Conservation (phyloP, 2,888 invertebrate genomes). For the Lacanobia oleracea region DNA sequence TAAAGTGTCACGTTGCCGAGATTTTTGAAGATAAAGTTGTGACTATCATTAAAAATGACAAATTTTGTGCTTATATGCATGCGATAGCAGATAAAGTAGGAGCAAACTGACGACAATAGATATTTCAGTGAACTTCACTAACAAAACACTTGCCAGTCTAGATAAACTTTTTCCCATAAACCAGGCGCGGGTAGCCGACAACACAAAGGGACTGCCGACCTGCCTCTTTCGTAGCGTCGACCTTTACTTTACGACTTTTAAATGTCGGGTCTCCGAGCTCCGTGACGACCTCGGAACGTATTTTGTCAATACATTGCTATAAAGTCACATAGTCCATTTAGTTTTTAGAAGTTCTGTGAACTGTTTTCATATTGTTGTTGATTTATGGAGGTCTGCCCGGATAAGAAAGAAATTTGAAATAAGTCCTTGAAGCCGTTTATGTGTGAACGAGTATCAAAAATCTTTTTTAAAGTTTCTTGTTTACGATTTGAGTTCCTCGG, state of each 20-base stretch:
- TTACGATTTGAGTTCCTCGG: too few relatives aligned
- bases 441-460: neutral
- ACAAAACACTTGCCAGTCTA: slow-evolving; percentile 31
- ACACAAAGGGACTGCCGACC: slow-evolving; percentile 60
- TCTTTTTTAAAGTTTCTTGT: too few relatives aligned
- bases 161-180: slow-evolving; percentile 55
- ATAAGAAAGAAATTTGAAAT: neutral
- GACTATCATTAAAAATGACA: too few relatives aligned
- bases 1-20: too few relatives aligned
- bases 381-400: slow-evolving; percentile 8
- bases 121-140: slow-evolving; percentile 10
- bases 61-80: too few relatives aligned
- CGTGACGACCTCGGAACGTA: slow-evolving; percentile 62
- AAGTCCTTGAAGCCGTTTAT: neutral
- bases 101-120: slow-evolving; percentile 7
- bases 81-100: too few relatives aligned
- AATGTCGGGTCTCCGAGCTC: slow-evolving; percentile 68
- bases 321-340: slow-evolving; percentile 37
- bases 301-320: slow-evolving; percentile 67
- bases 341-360: slow-evolving; percentile 40
- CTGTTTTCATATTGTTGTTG: neutral
- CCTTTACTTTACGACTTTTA: slow-evolving; percentile 74
- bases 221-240: slow-evolving; percentile 66
- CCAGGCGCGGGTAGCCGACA: slow-evolving; percentile 18
- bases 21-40: too few relatives aligned